phyloP scores from a whole-genome alignment of 2,113 vertebrate genomes.

The Leucopternis melanops region DNA sequence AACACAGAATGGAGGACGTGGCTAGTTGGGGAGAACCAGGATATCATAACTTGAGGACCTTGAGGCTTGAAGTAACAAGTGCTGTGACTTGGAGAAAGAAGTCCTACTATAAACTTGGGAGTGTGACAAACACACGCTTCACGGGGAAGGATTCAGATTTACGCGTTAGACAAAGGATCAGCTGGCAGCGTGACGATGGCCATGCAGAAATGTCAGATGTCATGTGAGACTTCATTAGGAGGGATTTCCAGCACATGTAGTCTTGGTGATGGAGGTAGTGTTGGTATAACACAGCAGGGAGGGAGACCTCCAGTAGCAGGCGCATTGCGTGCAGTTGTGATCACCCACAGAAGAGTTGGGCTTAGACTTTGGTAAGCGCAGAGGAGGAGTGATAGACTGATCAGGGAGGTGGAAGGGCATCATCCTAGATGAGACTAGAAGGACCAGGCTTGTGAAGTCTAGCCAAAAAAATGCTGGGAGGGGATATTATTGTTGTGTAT shows the following conservation, averaged over 20 bases:
- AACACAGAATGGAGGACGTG: fast-evolving
- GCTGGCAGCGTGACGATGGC: not conserved
- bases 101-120: not conserved
- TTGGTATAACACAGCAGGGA: not conserved
- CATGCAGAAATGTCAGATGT: fast-evolving
- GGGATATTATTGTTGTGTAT: fast-evolving
- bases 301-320: not conserved
- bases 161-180: fast-evolving
- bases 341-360: not conserved
- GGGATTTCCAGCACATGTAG: not conserved
- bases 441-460: not conserved
- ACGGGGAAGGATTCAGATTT: not conserved
- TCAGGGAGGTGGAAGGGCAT: not conserved
- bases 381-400: not conserved
- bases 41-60: not conserved
- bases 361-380: not conserved
- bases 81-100: not conserved
- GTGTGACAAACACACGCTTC: not conserved
- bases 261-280: not conserved
- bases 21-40: not conserved
- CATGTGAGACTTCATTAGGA: not conserved
- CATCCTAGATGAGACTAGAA: not conserved
- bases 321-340: not conserved
- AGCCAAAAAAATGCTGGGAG: not conserved
- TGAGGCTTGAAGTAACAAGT: not conserved